Conservation (phyloP, 1,140 invertebrate species). For the Macrocentrus cingulum region DNA sequence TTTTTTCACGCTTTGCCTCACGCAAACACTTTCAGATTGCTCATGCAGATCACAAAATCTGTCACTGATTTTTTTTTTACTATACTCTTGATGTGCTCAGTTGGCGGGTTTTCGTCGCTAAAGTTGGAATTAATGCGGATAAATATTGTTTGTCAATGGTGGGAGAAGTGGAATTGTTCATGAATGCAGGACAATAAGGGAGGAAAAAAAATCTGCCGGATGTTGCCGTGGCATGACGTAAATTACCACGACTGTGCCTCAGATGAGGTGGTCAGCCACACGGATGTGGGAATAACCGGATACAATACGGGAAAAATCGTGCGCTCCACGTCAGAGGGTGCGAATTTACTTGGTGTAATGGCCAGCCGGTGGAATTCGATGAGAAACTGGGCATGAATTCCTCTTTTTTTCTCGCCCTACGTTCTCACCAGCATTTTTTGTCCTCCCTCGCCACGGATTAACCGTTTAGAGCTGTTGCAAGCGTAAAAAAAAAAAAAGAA, state of each 20-base stretch:
- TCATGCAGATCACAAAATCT: constrained; percentile 3
- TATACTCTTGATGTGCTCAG: background rate
- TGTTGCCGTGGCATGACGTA: constrained; percentile 21
- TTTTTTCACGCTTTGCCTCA: background rate
- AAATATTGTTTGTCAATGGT: background rate
- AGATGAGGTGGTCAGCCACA: background rate
- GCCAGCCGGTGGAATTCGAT: background rate
- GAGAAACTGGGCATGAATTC: constrained; percentile 12
- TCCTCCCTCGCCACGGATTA: constrained; percentile 26
- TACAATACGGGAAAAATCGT: background rate
- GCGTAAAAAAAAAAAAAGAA: constrained; percentile 38
- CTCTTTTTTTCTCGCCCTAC: background rate
- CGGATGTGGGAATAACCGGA: background rate
- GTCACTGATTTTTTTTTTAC: constrained; percentile 1
- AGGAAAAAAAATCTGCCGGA: constrained; percentile 7
- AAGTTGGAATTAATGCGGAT: no score
- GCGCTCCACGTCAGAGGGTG: background rate
- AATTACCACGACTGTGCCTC: constrained; percentile 22
- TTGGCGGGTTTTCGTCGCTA: background rate
- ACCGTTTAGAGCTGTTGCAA: constrained; percentile 40
- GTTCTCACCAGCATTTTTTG: background rate
- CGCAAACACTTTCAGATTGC: constrained; percentile 16
- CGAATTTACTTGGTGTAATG: constrained; percentile 19
- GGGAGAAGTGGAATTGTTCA: background rate
- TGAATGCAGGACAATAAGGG: constrained; percentile 3